Percentiles rank a stretch among this genome's conserved stretches.
Evolutionary conservation across 1,140 invertebrate species (phyloP).

Genomic region (Leptinotarsa texana): DNA sequence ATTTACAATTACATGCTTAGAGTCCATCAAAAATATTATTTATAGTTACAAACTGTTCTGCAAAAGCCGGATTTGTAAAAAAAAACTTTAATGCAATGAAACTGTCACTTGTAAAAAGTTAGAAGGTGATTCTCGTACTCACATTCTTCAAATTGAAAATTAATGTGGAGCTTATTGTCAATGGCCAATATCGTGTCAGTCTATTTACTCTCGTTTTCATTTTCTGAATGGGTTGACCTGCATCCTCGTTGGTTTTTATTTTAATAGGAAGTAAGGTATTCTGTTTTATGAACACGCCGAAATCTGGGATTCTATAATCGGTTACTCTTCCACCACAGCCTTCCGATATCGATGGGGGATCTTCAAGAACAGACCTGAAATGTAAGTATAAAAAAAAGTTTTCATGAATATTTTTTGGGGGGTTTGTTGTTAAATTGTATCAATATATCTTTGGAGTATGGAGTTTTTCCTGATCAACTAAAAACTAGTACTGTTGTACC

Average conservation of each 20-base stretch:
- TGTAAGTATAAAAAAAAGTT: neutral
- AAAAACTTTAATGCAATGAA: too few relatives aligned
- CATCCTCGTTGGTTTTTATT: conserved; percentile 51
- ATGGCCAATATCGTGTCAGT: conserved; percentile 89
- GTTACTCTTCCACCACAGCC: conserved; percentile 90
- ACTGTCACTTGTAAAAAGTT: too few relatives aligned
- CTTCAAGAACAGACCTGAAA: conserved; percentile 81
- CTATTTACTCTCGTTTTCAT: conserved; percentile 73
- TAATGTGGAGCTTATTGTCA: conserved; percentile 87
- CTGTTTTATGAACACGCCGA: conserved; percentile 84
- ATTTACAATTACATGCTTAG: too few relatives aligned
- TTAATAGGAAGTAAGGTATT: conserved; percentile 78
- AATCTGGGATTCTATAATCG: conserved; percentile 87
- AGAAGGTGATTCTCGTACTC: conserved; percentile 48
- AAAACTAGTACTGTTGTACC: too few relatives aligned
- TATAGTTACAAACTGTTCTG: too few relatives aligned
- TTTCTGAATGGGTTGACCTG: conserved; percentile 60
- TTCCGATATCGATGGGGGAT: conserved; percentile 93
- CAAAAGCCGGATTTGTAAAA: too few relatives aligned
- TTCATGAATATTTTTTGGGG: too few relatives aligned
- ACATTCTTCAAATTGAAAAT: conserved; percentile 87
- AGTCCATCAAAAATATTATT: too few relatives aligned
- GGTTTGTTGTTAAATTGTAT: too few relatives aligned
- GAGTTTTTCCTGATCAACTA: too few relatives aligned
- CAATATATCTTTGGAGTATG: too few relatives aligned